Conservation (phyloP, 2,113 vertebrate species). For the Pantherophis guttatus region DNA sequence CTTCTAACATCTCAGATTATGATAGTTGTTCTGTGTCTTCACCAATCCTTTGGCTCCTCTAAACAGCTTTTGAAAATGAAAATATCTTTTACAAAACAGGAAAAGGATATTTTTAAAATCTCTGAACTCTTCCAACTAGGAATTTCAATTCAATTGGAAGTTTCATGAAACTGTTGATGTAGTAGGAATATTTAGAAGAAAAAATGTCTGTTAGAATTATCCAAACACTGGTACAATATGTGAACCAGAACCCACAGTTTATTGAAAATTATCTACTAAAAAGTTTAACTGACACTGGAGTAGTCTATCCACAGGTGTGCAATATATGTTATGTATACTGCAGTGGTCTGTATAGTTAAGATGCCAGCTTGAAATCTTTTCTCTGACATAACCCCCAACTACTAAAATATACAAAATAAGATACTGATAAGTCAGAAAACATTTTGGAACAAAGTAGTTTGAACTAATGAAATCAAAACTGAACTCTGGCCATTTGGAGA, state of each 20-base stretch:
- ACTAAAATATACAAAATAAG: background rate
- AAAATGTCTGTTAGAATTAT: background rate
- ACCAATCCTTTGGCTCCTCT: background rate
- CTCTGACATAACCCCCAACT: background rate
- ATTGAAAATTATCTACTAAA: background rate
- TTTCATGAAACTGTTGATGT: background rate
- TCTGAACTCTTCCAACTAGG: background rate
- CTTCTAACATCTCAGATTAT: background rate
- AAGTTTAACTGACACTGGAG: background rate
- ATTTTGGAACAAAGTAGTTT: background rate
- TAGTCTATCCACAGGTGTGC: background rate
- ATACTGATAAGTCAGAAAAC: background rate
- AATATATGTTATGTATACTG: background rate
- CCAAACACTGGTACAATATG: background rate
- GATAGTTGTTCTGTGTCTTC: background rate
- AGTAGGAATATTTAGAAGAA: background rate
- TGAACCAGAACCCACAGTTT: background rate
- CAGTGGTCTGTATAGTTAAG: background rate
- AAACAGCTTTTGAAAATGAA: background rate
- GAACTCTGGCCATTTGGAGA: background rate
- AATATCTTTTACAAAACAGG: background rate
- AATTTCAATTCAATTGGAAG: background rate
- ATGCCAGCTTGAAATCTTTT: background rate
- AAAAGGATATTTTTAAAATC: background rate
- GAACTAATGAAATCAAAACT: background rate